These are phyloP conservation scores for Elegia similella DNA, from an alignment of 2,888 invertebrate species.

Conservation along the genomic window DNA sequence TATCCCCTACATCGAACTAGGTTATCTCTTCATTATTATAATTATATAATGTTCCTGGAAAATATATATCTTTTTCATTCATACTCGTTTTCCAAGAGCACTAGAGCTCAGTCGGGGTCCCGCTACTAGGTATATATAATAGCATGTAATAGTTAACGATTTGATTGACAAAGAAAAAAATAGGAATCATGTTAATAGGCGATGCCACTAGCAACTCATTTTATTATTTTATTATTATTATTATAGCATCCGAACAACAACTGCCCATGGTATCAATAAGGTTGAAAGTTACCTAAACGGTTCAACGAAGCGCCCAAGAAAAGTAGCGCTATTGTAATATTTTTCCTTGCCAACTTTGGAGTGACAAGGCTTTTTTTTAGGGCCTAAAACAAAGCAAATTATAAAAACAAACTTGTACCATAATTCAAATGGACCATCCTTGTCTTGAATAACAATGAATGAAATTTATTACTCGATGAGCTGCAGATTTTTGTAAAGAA, in stretches of 20 bases:
- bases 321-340: not conserved
- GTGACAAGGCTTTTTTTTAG: slow-evolving; percentile 19
- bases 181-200: too few relatives aligned
- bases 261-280: slow-evolving; percentile 27
- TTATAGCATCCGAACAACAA: not conserved
- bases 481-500: slow-evolving; percentile 43
- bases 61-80: too few relatives aligned
- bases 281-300: slow-evolving; percentile 41
- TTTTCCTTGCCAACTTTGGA: slow-evolving; percentile 19
- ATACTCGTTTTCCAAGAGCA: too few relatives aligned
- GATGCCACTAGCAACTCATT: too few relatives aligned
- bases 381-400: slow-evolving; percentile 33
- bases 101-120: too few relatives aligned
- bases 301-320: slow-evolving; percentile 34
- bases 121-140: too few relatives aligned
- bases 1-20: too few relatives aligned
- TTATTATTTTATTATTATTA: too few relatives aligned
- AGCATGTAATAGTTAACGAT: too few relatives aligned
- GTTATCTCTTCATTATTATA: too few relatives aligned
- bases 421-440: slow-evolving; percentile 46
- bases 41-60: too few relatives aligned
- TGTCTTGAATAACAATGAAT: slow-evolving; percentile 52
- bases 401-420: slow-evolving; percentile 56
- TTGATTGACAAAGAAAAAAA: too few relatives aligned
- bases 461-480: slow-evolving; percentile 53